A percentile compares a stretch with the other conserved stretches of the same genome.
Conservation (phyloP, 2,888 invertebrate species). For the Euplexia lucipara region DNA sequence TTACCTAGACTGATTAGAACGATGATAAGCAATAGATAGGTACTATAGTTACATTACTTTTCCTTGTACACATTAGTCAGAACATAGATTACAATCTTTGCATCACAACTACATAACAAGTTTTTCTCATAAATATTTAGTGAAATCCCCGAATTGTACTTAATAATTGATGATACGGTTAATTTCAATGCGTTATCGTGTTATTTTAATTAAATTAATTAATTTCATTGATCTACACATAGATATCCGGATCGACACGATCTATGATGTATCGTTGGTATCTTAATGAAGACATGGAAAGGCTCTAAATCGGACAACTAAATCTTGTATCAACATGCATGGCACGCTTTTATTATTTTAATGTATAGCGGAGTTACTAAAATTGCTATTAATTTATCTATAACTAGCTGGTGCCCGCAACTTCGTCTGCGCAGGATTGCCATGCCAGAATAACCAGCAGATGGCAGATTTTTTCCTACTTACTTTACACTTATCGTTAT, state of each 20-base stretch:
- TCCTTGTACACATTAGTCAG: conserved; percentile 19
- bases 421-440: too few relatives aligned
- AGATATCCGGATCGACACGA: conserved; percentile 58
- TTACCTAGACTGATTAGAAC: conserved; percentile 32
- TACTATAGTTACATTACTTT: conserved; percentile 17
- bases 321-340: conserved; percentile 41
- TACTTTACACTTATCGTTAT: too few relatives aligned
- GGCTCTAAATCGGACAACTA: conserved; percentile 51
- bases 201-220: conserved; percentile 49
- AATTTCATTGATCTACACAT: conserved; percentile 57
- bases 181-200: conserved; percentile 51
- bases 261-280: conserved; percentile 52
- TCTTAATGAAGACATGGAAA: conserved; percentile 63
- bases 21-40: conserved; percentile 15
- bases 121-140: conserved; percentile 45
- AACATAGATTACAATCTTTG: conserved; percentile 28
- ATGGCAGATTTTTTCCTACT: too few relatives aligned
- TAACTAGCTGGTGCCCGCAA: too few relatives aligned
- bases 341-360: conserved; percentile 29
- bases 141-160: conserved; percentile 33
- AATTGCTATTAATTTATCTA: background rate
- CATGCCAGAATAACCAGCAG: too few relatives aligned
- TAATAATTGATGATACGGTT: conserved; percentile 32
- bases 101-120: conserved; percentile 26
- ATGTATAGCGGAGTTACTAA: background rate